These are phyloP conservation scores for Agrotis ipsilon DNA, from an alignment of 2,888 invertebrate genomes.

Conservation along the genomic window DNA sequence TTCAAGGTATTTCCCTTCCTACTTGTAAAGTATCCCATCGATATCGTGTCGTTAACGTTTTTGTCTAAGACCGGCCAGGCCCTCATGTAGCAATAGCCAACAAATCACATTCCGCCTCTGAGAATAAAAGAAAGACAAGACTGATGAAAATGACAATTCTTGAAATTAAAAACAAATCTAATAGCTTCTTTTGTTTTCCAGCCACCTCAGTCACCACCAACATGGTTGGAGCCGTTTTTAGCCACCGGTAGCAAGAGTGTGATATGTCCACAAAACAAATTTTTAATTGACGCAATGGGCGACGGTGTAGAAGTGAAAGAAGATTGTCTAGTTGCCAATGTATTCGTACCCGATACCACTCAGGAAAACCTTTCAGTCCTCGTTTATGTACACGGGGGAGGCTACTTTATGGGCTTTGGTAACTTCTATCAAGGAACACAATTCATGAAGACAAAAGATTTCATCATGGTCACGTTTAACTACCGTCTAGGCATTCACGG, in stretches of 20 bases:
- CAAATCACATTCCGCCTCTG: too few species aligned
- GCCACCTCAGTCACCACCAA: slow-evolving; percentile 50
- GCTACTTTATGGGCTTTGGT: slow-evolving; percentile 17
- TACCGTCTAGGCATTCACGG: slow-evolving; percentile 57
- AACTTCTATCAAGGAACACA: not conserved
- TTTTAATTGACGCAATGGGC: not conserved
- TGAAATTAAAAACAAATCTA: not conserved
- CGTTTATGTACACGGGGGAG: slow-evolving; percentile 70
- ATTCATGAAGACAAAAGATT: not conserved
- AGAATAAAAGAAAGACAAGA: not conserved
- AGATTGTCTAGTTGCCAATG: slow-evolving; percentile 64
- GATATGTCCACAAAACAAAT: slow-evolving; percentile 28
- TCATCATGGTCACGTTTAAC: slow-evolving; percentile 14
- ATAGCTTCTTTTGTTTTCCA: slow-evolving; percentile 29
- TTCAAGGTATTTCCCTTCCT: too few species aligned
- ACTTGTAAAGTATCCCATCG: too few species aligned
- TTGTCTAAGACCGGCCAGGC: too few species aligned
- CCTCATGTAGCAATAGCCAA: too few species aligned
- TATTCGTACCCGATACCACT: slow-evolving; percentile 65
- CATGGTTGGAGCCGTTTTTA: slow-evolving; percentile 37
- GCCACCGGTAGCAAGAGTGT: slow-evolving; percentile 28
- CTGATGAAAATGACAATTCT: not conserved
- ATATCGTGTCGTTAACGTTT: too few species aligned
- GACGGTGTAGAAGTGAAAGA: slow-evolving; percentile 39
- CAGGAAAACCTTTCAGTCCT: slow-evolving; percentile 68